These are phyloP conservation scores for Macaria notata DNA, from an alignment of 2,888 invertebrate species.

Conservation along the genomic window DNA sequence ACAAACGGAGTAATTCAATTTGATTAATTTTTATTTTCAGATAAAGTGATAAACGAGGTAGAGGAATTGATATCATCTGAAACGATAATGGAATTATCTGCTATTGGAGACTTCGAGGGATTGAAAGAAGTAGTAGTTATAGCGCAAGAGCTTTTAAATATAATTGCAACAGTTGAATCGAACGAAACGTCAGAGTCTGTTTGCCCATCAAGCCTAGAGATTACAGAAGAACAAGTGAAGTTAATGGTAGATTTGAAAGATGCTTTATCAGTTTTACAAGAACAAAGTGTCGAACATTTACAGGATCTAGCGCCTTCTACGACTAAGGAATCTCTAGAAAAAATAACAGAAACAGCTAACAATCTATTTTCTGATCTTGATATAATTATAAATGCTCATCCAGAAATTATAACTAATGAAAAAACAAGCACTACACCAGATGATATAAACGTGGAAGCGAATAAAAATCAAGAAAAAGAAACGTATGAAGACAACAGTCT, in stretches of 20 bases:
- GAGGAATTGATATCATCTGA: conserved; percentile 47
- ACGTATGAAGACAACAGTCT: neutral
- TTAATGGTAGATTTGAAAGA: conserved; percentile 38
- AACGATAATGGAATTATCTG: conserved; percentile 39
- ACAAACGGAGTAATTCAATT: neutral
- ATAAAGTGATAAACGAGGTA: conserved; percentile 44
- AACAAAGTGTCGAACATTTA: conserved; percentile 33
- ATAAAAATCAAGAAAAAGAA: neutral
- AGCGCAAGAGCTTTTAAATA: conserved; percentile 48
- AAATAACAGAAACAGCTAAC: conserved; percentile 29
- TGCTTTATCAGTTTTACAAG: conserved; percentile 36
- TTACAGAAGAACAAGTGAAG: conserved; percentile 32
- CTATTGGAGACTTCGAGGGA: conserved; percentile 34
- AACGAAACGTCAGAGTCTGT: conserved; percentile 11
- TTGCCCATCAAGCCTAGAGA: conserved; percentile 26
- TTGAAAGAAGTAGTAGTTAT: conserved; percentile 41
- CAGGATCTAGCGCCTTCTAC: conserved; percentile 25
- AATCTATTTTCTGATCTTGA: conserved; percentile 34
- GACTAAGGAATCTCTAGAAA: conserved; percentile 28
- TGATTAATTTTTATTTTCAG: conserved; percentile 36
- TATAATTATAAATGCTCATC: conserved; percentile 15
- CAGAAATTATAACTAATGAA: neutral
- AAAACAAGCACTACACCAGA: too few species aligned
- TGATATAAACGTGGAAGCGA: too few species aligned
- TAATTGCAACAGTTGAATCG: conserved; percentile 31